Percentiles rank a stretch among this genome's conserved stretches.
These are phyloP conservation scores for Myotis planiceps DNA, from an alignment of 2,797 vertebrate genomes.

Conservation along the genomic window DNA sequence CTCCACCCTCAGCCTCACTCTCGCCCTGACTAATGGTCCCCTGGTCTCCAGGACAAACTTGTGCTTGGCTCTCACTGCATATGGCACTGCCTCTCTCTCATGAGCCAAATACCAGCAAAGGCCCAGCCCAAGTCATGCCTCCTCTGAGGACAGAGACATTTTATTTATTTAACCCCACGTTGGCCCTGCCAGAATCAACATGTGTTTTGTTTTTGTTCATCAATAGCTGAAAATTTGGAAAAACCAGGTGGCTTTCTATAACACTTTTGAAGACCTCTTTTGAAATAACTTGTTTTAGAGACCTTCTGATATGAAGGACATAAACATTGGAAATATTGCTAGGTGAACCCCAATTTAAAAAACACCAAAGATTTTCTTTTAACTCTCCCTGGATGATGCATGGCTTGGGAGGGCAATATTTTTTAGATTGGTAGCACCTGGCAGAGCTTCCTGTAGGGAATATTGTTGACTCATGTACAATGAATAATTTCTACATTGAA, in stretches of 20 bases:
- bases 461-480: slow-evolving; percentile 8
- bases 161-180: neutral
- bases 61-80: neutral
- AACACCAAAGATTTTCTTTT: neutral
- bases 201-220: neutral
- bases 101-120: neutral
- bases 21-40: neutral
- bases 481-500: slow-evolving; percentile 57
- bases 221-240: neutral
- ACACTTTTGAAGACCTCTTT: neutral
- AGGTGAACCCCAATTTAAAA: neutral
- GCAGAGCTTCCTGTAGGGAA: neutral
- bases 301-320: neutral
- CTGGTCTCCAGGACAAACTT: neutral
- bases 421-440: neutral
- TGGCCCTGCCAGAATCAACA: neutral
- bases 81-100: neutral
- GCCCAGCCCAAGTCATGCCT: neutral
- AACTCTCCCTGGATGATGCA: neutral
- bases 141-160: neutral
- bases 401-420: neutral
- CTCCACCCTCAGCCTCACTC: neutral
- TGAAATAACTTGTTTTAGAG: neutral
- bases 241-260: neutral
- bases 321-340: slow-evolving; percentile 2